Conservation (phyloP, 2,888 invertebrate genomes). For the Cephus runcator region DNA sequence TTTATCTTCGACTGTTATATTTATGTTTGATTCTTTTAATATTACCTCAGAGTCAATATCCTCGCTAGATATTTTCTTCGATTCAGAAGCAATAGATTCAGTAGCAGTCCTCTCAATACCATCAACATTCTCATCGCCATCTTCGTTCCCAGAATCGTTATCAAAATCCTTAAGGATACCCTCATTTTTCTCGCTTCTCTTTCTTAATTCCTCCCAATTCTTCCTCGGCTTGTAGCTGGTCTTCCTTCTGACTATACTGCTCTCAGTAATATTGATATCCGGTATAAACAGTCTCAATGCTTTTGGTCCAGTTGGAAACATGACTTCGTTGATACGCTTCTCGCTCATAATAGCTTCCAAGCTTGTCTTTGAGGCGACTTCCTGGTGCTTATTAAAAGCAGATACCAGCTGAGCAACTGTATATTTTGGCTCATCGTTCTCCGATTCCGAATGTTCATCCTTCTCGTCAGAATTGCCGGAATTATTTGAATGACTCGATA, state of each 20-base stretch:
- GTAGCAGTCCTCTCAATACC: constrained; percentile 3
- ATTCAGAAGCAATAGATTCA: background rate
- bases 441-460: constrained; percentile 59
- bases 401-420: constrained; percentile 66
- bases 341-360: constrained; percentile 65
- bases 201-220: constrained; percentile 62
- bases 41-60: background rate
- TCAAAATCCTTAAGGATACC: constrained; percentile 51
- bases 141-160: constrained; percentile 59
- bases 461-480: constrained; percentile 59
- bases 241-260: constrained; percentile 56
- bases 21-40: background rate
- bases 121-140: constrained; percentile 44
- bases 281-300: constrained; percentile 66
- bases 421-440: constrained; percentile 65
- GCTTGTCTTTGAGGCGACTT: constrained; percentile 64
- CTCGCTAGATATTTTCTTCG: background rate
- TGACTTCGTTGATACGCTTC: constrained; percentile 53
- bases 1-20: constrained; percentile 57
- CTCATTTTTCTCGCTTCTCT: constrained; percentile 59
- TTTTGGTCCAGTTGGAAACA: constrained; percentile 66
- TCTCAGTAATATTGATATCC: constrained; percentile 63
- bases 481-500: constrained; percentile 56
- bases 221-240: constrained; percentile 62
- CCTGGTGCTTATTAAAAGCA: constrained; percentile 67